Base-by-base conservation (phyloP, 2,888 invertebrate genomes). In the Dicranocentrus wangi region DNA sequence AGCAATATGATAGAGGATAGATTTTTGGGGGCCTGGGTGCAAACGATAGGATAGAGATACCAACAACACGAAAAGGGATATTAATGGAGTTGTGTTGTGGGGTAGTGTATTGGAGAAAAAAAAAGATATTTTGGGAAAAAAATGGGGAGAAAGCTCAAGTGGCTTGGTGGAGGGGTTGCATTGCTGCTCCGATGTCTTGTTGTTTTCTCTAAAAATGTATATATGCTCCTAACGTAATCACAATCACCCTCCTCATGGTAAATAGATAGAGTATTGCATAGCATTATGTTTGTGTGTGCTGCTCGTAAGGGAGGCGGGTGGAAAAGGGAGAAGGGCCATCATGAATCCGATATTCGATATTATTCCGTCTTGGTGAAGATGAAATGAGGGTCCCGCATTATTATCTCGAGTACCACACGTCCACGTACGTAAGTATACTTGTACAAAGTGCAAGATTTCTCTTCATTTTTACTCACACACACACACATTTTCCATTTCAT, bases 351-450 rank as follows among this genome's bases (percentile, higher is more conserved):
- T 76, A 76, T 76, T 68, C 68, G 76, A 76, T 76, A 76, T 76
- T 47, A 32, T 32, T 32, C 32, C 32, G 65, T 25, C 65, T 27
- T 43, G n/a, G 63, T 17, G 58, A 58, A 58, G 60, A 76, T 68
- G 66, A 68, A 39, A 76, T 76, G 76, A 76, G 76, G 76, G 76
- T 68, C 76, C 76, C 76, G 32, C 76, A 76, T 76, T 76, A 76
- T 76, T 76, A 76, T 76, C 76, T 76, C 76, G 76, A 76, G 76
- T 68, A 58, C 76, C 76, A 76, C 68, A 76, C 76, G 76, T 58
- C 42, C 60, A 3, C 21, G 8, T 47, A n/a, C 15, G 3, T 10
- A 47, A 47, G 60, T n/a, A n/a, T n/a, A n/a, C n/a, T n/a, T n/a
- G n/a, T n/a, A n/a, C 43, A 66, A 68, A 66, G 27, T 76, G 58